A percentile compares a stretch with the other conserved stretches of the same genome.
Evolutionary conservation across 2,797 vertebrate species (phyloP).

Genomic region (Poecilia wingei): DNA sequence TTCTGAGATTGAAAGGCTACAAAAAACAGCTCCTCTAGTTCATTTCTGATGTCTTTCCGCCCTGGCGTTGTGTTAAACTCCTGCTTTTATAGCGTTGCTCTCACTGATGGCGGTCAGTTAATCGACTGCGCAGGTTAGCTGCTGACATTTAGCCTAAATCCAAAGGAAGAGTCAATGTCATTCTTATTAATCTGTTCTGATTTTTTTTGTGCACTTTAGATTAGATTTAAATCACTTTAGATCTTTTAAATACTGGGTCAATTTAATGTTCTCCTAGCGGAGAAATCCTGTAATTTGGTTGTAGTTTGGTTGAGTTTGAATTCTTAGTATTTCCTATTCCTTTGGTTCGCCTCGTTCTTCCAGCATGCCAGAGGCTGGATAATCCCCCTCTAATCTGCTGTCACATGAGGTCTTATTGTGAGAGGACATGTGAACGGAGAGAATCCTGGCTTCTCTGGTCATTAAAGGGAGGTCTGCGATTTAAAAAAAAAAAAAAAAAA

Average conservation of each 20-base stretch:
- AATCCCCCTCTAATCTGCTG: conserved; percentile 74
- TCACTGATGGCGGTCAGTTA: background rate
- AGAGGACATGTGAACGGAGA: conserved; percentile 41
- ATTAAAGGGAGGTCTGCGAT: conserved; percentile 35
- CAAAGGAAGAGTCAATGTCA: background rate
- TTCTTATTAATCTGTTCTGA: background rate
- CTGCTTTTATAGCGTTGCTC: background rate
- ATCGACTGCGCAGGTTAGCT: background rate
- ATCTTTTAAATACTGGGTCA: background rate
- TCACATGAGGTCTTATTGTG: conserved; percentile 73
- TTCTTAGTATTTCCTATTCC: conserved; percentile 7
- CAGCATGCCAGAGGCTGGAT: conserved; percentile 44
- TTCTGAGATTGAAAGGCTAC: background rate
- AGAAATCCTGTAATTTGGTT: background rate
- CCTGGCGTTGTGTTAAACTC: background rate
- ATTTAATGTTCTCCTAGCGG: background rate
- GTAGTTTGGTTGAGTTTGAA: background rate
- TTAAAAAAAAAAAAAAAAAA: conserved; percentile 8
- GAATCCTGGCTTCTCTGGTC: conserved; percentile 43
- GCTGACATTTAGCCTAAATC: background rate
- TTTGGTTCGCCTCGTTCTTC: conserved; percentile 25
- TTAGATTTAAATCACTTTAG: background rate
- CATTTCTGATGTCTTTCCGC: background rate
- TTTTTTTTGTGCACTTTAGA: background rate
- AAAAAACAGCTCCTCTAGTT: background rate